phyloP scores from a whole-genome alignment of 2,888 invertebrate genomes.

The Holacanthella duospinosa region DNA sequence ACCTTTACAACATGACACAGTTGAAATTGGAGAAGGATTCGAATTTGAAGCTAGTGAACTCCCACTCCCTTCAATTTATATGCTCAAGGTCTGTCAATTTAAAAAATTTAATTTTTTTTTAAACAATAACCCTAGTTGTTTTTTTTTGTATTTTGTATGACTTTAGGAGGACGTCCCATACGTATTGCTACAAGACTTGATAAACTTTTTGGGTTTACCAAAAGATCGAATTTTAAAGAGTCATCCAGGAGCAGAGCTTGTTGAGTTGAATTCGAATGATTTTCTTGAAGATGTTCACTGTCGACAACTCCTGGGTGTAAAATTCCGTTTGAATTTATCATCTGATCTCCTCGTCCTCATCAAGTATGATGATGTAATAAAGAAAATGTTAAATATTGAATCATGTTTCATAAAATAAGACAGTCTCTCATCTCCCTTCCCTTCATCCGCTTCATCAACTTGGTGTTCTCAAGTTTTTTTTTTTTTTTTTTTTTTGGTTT shows the following conservation, averaged over 20 bases:
- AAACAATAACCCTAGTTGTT: background rate
- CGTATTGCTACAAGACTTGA: constrained; percentile 69
- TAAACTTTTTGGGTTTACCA: constrained; percentile 54
- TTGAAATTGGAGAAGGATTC: constrained; percentile 47
- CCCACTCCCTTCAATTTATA: constrained; percentile 69
- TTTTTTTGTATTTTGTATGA: background rate
- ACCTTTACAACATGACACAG: constrained; percentile 36
- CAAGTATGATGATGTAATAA: constrained; percentile 71
- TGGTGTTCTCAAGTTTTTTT: too few species aligned
- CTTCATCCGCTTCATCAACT: too few species aligned
- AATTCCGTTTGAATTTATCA: constrained; percentile 36
- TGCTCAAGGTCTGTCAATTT: constrained; percentile 43
- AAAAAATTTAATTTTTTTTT: constrained; percentile 3
- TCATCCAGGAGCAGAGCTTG: constrained; percentile 36
- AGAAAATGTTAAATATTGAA: constrained; percentile 69
- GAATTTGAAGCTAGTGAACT: constrained; percentile 72
- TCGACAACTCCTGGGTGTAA: constrained; percentile 35
- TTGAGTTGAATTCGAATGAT: constrained; percentile 36
- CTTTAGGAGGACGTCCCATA: constrained; percentile 44
- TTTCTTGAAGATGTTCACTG: constrained; percentile 37
- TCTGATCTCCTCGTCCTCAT: constrained; percentile 47
- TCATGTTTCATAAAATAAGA: background rate
- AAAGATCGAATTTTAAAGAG: constrained; percentile 31
- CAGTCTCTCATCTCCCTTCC: too few species aligned
- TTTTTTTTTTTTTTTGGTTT: too few species aligned